Evolutionary conservation across 2,888 invertebrate species (phyloP).

Genomic region (Allolobophora icterica): DNA sequence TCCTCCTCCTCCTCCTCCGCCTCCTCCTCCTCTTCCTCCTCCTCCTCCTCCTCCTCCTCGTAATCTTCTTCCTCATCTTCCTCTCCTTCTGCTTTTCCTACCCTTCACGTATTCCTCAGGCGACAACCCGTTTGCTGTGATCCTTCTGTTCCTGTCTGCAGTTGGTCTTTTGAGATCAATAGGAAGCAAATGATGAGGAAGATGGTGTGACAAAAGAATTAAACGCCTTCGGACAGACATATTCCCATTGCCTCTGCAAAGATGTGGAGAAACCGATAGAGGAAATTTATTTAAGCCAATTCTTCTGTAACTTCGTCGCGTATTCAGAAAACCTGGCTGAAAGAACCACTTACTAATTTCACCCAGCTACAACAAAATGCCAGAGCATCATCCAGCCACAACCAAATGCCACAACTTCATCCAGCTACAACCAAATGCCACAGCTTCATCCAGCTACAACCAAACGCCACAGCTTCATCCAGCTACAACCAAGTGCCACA

Average conservation of each 20-base stretch:
- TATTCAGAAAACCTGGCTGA: neutral
- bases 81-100: neutral
- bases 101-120: neutral
- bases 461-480: neutral
- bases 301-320: neutral
- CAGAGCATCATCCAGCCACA: too few relatives aligned
- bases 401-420: too few relatives aligned
- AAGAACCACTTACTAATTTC: too few relatives aligned
- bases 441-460: neutral
- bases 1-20: too few relatives aligned
- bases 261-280: neutral
- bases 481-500: too few relatives aligned
- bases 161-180: neutral
- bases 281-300: neutral
- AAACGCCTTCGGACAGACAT: neutral
- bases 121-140: neutral
- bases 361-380: too few relatives aligned
- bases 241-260: neutral
- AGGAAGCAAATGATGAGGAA: neutral
- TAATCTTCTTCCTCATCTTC: too few relatives aligned
- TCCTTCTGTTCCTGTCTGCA: neutral
- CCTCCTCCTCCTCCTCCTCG: too few relatives aligned
- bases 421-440: too few relatives aligned
- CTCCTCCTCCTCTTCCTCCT: too few relatives aligned
- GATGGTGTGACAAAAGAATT: neutral